Evolutionary conservation across 1,140 invertebrate genomes (phyloP).

Genomic region (Zaprionus tsacasi): DNA sequence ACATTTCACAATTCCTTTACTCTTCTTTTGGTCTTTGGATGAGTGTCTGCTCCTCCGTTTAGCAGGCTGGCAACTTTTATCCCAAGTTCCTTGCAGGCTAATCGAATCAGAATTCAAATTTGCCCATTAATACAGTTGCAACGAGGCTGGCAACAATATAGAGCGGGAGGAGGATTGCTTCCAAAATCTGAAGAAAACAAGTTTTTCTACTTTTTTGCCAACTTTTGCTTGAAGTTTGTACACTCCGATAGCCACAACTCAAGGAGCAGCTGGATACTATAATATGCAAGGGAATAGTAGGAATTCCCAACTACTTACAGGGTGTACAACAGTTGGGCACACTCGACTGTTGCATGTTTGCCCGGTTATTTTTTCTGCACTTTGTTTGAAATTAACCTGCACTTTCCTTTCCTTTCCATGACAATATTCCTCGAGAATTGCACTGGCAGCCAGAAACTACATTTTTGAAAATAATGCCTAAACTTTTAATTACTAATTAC

Average conservation of each 20-base stretch:
- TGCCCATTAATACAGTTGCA: neutral
- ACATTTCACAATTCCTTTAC: conserved; percentile 52
- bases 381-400: neutral
- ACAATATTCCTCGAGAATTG: neutral
- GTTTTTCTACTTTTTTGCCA: no score
- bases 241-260: no score
- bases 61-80: conserved; percentile 21
- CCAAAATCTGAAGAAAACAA: neutral
- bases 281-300: no score
- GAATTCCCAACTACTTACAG: no score
- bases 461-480: conserved; percentile 54
- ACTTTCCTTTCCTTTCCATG: neutral
- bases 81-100: conserved; percentile 4
- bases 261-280: no score
- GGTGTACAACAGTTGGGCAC: no score
- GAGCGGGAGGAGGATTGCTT: neutral
- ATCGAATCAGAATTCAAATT: conserved; percentile 15
- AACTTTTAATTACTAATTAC: conserved; percentile 77
- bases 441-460: conserved; percentile 27
- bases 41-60: neutral
- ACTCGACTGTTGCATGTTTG: no score
- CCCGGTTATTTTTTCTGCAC: neutral
- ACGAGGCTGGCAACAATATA: neutral
- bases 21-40: conserved; percentile 40
- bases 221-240: no score